A percentile compares a stretch with the other conserved stretches of the same genome.
These are phyloP conservation scores for Harpalus rubripes DNA, from an alignment of 2,888 invertebrate genomes.

Conservation along the genomic window DNA sequence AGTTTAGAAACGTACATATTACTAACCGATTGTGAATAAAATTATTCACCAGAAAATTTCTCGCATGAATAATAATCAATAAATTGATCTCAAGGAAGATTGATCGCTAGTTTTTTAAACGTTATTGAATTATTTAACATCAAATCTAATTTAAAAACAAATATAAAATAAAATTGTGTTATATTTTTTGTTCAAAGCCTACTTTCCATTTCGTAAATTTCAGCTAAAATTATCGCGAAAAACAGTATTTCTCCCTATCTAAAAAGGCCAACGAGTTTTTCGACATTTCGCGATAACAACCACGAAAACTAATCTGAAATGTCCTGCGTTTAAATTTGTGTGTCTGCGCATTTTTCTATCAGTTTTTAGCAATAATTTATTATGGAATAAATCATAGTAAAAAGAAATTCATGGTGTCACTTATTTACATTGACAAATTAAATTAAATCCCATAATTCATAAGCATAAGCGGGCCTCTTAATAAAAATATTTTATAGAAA, in stretches of 20 bases:
- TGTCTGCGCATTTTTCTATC: conserved; percentile 22
- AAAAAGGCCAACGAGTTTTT: conserved; percentile 42
- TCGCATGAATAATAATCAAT: no score
- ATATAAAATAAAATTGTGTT: no score
- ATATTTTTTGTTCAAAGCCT: neutral
- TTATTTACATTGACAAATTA: conserved; percentile 35
- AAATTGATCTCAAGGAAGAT: no score
- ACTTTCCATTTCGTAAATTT: conserved; percentile 5
- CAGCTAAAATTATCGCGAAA: neutral
- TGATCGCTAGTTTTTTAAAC: no score
- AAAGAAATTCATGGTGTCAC: conserved; percentile 22
- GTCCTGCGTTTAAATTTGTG: conserved; percentile 32
- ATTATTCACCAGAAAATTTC: no score
- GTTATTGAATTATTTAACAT: no score
- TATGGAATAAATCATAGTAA: neutral
- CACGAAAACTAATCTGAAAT: conserved; percentile 10
- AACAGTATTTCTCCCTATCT: conserved; percentile 37
- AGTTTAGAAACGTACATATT: no score
- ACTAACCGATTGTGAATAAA: no score
- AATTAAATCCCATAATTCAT: conserved; percentile 41
- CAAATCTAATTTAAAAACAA: no score
- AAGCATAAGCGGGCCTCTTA: conserved; percentile 24
- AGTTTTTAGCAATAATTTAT: neutral
- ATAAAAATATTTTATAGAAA: conserved; percentile 53
- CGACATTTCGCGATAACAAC: conserved; percentile 20